phyloP scores from a whole-genome alignment of 2,797 vertebrate species.

The Meriones psammophilus region DNA sequence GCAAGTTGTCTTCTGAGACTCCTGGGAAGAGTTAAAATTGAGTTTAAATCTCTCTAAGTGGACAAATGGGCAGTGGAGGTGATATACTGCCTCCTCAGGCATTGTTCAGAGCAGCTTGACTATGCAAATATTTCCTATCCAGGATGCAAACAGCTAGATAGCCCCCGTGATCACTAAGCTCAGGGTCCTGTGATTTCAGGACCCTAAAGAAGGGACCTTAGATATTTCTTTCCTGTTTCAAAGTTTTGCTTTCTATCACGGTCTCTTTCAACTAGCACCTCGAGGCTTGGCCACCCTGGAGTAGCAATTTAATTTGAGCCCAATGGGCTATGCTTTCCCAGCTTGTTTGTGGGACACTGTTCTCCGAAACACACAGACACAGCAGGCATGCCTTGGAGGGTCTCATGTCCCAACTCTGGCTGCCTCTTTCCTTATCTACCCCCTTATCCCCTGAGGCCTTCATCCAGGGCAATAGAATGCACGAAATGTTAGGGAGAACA shows the following conservation, averaged over 20 bases:
- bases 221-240: neutral
- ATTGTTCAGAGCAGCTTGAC: neutral
- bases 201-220: neutral
- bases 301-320: neutral
- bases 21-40: neutral
- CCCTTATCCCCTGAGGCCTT: fast-evolving
- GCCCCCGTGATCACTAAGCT: neutral
- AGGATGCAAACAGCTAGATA: fast-evolving
- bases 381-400: neutral
- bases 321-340: neutral
- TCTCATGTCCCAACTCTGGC: neutral
- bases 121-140: neutral
- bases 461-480: neutral
- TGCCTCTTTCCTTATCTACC: too few species aligned
- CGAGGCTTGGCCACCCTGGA: too few species aligned
- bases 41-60: neutral
- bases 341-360: neutral
- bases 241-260: neutral
- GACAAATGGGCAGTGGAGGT: neutral
- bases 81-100: too few species aligned
- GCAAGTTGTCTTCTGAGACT: neutral
- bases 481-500: neutral
- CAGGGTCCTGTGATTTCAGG: neutral
- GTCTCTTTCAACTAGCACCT: neutral
- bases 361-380: neutral